Evolutionary conservation across 2,113 vertebrate species (phyloP).

Genomic region (Lanius collurio): DNA sequence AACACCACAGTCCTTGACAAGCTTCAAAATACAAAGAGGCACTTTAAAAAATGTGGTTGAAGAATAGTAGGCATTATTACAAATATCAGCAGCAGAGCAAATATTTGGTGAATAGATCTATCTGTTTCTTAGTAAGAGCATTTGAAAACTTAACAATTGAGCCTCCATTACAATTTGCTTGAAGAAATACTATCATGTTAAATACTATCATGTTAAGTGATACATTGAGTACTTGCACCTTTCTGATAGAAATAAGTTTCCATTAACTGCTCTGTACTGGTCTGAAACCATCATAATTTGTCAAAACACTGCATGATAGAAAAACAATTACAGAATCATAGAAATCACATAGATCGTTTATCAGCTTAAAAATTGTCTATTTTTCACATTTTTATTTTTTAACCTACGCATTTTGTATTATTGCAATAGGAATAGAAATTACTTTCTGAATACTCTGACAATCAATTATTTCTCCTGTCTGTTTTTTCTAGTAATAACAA

Average conservation of each 20-base stretch:
- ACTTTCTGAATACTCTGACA: neutral
- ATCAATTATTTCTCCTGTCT: neutral
- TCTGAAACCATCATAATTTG: neutral
- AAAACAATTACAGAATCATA: neutral
- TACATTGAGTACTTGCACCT: neutral
- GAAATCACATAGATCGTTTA: neutral
- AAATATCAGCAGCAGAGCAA: neutral
- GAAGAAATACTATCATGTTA: neutral
- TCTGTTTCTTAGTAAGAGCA: neutral
- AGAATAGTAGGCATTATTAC: neutral
- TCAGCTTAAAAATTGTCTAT: neutral
- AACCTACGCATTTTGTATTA: neutral
- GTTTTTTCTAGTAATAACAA: slow-evolving; percentile 16
- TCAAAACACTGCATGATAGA: neutral
- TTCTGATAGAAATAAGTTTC: neutral
- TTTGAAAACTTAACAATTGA: neutral
- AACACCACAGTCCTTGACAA: neutral
- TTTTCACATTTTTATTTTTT: neutral
- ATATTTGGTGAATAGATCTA: neutral
- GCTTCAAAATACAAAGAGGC: neutral
- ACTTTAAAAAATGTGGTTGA: neutral
- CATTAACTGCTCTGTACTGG: neutral
- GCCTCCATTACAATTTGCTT: neutral
- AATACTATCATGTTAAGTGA: neutral
- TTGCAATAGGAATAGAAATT: neutral